Percentiles rank a stretch among this genome's conserved stretches.
These are phyloP conservation scores for Otis tarda DNA, from an alignment of 2,113 vertebrate species.

Conservation along the genomic window DNA sequence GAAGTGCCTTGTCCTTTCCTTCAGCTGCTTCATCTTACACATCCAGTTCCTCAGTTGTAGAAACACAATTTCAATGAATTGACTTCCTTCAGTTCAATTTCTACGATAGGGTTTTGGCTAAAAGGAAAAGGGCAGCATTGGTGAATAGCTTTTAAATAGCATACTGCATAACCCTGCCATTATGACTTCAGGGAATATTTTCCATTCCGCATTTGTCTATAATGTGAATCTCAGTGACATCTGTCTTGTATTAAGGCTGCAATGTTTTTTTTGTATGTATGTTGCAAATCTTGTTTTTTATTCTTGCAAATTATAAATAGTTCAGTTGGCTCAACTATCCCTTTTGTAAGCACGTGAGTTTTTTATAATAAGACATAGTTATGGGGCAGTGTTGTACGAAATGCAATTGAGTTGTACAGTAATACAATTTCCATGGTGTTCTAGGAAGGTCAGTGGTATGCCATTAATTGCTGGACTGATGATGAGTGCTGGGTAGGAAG, in stretches of 20 bases:
- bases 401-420: constrained; percentile 77
- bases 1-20: not conserved
- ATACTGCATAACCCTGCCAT: constrained; percentile 27
- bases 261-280: not conserved
- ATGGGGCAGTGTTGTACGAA: constrained; percentile 71
- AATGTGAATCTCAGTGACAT: constrained; percentile 3
- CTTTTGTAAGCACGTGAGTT: constrained; percentile 28
- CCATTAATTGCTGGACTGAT: constrained; percentile 81
- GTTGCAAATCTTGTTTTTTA: constrained; percentile 33
- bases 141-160: constrained; percentile 56
- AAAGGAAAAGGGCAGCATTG: constrained; percentile 3
- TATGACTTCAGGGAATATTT: constrained; percentile 59
- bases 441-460: constrained; percentile 80
- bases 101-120: constrained; percentile 7
- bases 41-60: not conserved
- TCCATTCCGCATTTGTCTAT: constrained; percentile 47
- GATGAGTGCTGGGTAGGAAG: constrained; percentile 78
- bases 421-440: constrained; percentile 87
- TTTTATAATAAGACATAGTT: constrained; percentile 68
- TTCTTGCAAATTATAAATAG: constrained; percentile 40
- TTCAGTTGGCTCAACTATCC: constrained; percentile 18
- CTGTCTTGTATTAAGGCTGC: constrained; percentile 38
- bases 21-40: not conserved
- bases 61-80: constrained; percentile 21
- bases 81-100: constrained; percentile 17